Evolutionary conservation across 1,140 invertebrate species (phyloP).

Genomic region (Megathymus violae): DNA sequence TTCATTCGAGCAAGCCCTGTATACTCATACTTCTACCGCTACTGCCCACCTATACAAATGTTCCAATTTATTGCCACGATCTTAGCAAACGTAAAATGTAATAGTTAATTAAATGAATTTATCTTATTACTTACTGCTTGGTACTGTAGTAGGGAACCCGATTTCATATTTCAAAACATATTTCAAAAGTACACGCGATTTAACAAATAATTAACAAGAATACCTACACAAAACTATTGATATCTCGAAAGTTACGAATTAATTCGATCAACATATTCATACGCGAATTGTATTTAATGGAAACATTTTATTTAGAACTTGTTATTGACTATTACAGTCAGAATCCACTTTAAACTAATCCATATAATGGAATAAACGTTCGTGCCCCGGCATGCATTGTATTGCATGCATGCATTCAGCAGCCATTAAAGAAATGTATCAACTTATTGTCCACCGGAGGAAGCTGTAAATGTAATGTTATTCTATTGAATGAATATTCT

Average conservation of each 20-base stretch:
- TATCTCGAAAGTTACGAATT: too few relatives aligned
- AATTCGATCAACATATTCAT: too few relatives aligned
- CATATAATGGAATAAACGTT: conserved; percentile 65
- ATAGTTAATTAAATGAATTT: not conserved
- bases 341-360: conserved; percentile 59
- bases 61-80: not conserved
- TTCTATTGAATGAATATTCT: conserved; percentile 64
- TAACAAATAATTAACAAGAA: too few relatives aligned
- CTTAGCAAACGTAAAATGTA: not conserved
- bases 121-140: not conserved
- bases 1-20: not conserved
- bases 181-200: too few relatives aligned
- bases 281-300: not conserved
- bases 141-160: too few relatives aligned
- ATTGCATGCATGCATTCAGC: conserved; percentile 47
- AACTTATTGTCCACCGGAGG: conserved; percentile 58
- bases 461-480: conserved; percentile 61
- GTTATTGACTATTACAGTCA: conserved; percentile 55
- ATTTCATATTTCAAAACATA: too few relatives aligned
- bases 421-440: conserved; percentile 64
- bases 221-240: too few relatives aligned
- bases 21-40: not conserved
- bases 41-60: not conserved
- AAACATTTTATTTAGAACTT: conserved; percentile 71
- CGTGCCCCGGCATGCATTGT: conserved; percentile 37